Conservation (phyloP, 2,888 invertebrate species). For the Cenopis cana region DNA sequence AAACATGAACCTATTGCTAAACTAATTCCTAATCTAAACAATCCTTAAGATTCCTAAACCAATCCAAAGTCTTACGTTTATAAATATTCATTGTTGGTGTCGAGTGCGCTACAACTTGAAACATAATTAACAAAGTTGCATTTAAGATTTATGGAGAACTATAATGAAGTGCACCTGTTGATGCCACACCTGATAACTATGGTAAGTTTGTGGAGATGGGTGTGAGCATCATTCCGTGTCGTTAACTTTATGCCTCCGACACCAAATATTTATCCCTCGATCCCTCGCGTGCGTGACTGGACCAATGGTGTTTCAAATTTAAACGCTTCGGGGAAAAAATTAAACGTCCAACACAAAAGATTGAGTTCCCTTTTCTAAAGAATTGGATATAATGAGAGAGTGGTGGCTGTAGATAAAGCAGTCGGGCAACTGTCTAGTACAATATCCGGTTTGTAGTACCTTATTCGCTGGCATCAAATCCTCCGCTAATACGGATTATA, state of each 20-base stretch:
- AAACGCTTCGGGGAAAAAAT: conserved; percentile 54
- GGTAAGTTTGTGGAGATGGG: conserved; percentile 46
- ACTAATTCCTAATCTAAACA: not conserved
- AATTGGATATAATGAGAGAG: conserved; percentile 51
- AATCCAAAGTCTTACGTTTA: too few species aligned
- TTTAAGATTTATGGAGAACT: conserved; percentile 45
- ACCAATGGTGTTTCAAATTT: conserved; percentile 54
- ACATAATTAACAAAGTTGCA: conserved; percentile 8
- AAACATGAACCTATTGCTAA: not conserved
- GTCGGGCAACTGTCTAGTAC: conserved; percentile 72
- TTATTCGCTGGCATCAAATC: conserved; percentile 77
- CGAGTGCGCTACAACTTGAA: conserved; percentile 4
- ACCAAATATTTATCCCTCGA: conserved; percentile 78
- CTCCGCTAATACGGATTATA: conserved; percentile 62
- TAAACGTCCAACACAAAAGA: conserved; percentile 50
- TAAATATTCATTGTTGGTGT: not conserved
- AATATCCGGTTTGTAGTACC: conserved; percentile 81
- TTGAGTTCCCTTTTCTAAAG: conserved; percentile 59
- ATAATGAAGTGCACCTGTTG: conserved; percentile 72
- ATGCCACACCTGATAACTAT: conserved; percentile 69
- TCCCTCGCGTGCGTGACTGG: conserved; percentile 63
- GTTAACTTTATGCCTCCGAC: conserved; percentile 67
- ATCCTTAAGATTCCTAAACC: not conserved
- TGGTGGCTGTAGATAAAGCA: conserved; percentile 70
- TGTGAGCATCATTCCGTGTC: conserved; percentile 55